Percentiles rank a stretch among this genome's conserved stretches.
phyloP scores from a whole-genome alignment of 2,113 vertebrate species.

The Pomatorhinus ruficollis region DNA sequence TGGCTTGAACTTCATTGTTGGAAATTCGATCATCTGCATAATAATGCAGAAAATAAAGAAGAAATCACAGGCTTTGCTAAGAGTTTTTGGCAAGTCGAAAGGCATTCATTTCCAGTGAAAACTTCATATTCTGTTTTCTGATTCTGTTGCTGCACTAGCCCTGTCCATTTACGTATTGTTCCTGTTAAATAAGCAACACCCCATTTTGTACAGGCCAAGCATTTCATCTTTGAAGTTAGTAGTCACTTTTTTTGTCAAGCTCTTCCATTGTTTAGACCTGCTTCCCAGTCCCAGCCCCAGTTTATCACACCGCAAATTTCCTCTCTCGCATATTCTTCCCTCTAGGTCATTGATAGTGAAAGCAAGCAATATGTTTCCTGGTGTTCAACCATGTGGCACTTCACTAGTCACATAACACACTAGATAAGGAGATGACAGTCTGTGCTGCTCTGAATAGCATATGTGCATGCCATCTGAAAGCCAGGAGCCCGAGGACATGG shows the following conservation, averaged over 20 bases:
- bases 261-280: slow-evolving; percentile 23
- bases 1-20: not conserved
- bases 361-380: slow-evolving; percentile 69
- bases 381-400: slow-evolving; percentile 70
- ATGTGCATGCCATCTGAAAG: slow-evolving; percentile 57
- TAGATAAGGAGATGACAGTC: slow-evolving; percentile 66
- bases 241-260: not conserved
- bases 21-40: not conserved
- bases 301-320: slow-evolving; percentile 62
- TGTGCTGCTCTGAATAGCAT: slow-evolving; percentile 62
- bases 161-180: not conserved
- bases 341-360: slow-evolving; percentile 67
- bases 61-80: not conserved
- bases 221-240: not conserved
- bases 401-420: slow-evolving; percentile 63
- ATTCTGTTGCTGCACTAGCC: not conserved
- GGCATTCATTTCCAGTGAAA: not conserved
- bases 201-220: not conserved
- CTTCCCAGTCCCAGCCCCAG: slow-evolving; percentile 11
- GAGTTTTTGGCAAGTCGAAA: not conserved
- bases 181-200: not conserved
- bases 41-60: not conserved
- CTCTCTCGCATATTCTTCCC: slow-evolving; percentile 65
- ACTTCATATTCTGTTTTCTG: not conserved
- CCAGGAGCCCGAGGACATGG: slow-evolving; percentile 1